Base-by-base conservation (phyloP, 2,113 vertebrate genomes). In the Vulpes lagopus region DNA sequence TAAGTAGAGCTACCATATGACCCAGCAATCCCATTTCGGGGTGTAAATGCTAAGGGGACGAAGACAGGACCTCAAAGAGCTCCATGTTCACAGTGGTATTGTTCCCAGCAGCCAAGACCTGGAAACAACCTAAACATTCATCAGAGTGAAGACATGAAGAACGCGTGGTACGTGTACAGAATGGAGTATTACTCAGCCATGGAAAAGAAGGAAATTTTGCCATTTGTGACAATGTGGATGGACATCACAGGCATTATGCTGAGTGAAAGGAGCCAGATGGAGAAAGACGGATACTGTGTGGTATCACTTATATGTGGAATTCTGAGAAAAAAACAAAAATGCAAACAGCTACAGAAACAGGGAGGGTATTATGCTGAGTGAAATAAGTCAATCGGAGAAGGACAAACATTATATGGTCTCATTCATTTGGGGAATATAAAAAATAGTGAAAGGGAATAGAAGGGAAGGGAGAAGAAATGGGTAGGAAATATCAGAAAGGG, bases 391-490 rank as follows among this genome's bases (percentile, higher is more conserved):
- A 43, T 43, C 38, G 38, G 43, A 43, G 43, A 43, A 43, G 43
- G 43, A 43, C 43, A 43, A 43, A 7, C 43, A 43, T 7, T 43
- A 7, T 43, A 43, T 43, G 43, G 5, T 43, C 43, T 43, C 43
- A 43, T 43, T 43, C 6, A 43, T 43, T 43, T 43, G 43, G 43
- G 43, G 43, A 43, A 43, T 43, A 43, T 43, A 43, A 6, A 43
- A 6, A 43, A 43, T 43, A 43, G 43, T 43, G 6, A 6, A 43
- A 43, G 43, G 43, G 43, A 43, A 43, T 43, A 43, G 1, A 43
- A 1, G 43, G 43, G 4, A 7, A 43, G 1, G 43, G 6, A 43
- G 43, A 43, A 1, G 1, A 43, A 43, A 43, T 43, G 43, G 1
- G 43, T 43, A 6, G 43, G 43, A 43, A 43, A 43, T 43, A 43